A percentile compares a stretch with the other conserved stretches of the same genome.
phyloP scores from a whole-genome alignment of 2,888 invertebrate species.

The Agonopterix subpropinquella region DNA sequence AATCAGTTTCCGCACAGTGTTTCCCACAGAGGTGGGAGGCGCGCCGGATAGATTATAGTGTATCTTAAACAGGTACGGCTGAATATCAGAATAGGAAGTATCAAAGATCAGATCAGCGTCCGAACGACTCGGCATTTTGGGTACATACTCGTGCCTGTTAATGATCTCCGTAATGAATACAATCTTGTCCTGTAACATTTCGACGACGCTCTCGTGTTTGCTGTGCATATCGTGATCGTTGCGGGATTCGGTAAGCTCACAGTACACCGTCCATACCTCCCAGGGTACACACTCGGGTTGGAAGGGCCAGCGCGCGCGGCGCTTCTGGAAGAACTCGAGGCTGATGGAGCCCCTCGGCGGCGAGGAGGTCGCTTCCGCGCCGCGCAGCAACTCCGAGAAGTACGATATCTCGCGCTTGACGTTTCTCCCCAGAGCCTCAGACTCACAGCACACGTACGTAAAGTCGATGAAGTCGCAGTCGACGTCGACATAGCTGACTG shows the following conservation, averaged over 20 bases:
- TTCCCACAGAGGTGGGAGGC: slow-evolving; percentile 86
- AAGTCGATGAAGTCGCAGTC: slow-evolving; percentile 99
- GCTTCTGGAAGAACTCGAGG: slow-evolving; percentile 95
- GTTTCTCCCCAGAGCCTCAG: slow-evolving; percentile 82
- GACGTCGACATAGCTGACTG: slow-evolving; percentile 96
- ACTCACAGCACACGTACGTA: slow-evolving; percentile 96
- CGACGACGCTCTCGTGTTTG: slow-evolving; percentile 91
- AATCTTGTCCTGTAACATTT: slow-evolving; percentile 93
- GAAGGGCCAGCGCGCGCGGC: slow-evolving; percentile 92
- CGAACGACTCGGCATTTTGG: slow-evolving; percentile 94
- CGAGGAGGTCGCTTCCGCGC: slow-evolving; percentile 76
- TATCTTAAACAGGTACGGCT: slow-evolving; percentile 97
- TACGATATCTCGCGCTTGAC: slow-evolving; percentile 85
- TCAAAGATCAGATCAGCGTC: slow-evolving; percentile 97
- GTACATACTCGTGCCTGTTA: slow-evolving; percentile 96
- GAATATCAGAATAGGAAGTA: slow-evolving; percentile 93
- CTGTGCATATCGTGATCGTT: slow-evolving; percentile 92
- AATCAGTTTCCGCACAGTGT: slow-evolving; percentile 92
- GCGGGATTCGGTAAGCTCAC: slow-evolving; percentile 90
- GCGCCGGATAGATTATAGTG: slow-evolving; percentile 88
- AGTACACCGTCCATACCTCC: slow-evolving; percentile 98
- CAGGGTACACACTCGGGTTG: slow-evolving; percentile 95
- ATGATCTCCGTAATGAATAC: slow-evolving; percentile 96
- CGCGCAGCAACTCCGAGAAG: slow-evolving; percentile 86
- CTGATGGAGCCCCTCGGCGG: slow-evolving; percentile 90